Conservation (phyloP, 2,888 invertebrate genomes). For the Lithophane socia region DNA sequence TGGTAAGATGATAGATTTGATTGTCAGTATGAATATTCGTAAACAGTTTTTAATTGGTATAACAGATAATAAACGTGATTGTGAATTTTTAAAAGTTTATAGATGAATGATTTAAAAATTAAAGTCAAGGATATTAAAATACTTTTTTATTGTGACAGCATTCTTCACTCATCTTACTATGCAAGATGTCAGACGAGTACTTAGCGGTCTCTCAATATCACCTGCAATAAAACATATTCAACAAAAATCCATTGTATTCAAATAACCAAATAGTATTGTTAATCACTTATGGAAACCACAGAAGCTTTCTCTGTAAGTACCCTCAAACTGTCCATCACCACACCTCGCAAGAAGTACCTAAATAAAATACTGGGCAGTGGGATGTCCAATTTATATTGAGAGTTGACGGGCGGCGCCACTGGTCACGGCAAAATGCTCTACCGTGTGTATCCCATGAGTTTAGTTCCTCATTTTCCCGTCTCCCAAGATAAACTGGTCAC, state of each 20-base stretch:
- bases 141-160: not conserved
- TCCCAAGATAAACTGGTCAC: constrained; percentile 3
- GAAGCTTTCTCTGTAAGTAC: constrained; percentile 36
- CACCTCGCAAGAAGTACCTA: not conserved
- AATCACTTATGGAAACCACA: constrained; percentile 18
- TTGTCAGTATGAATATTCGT: not conserved
- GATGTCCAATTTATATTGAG: not conserved
- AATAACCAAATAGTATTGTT: constrained; percentile 20
- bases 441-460: not conserved
- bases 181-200: not conserved
- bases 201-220: not conserved
- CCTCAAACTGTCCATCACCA: constrained; percentile 21
- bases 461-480: constrained; percentile 17
- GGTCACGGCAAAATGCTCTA: not conserved
- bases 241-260: constrained; percentile 21
- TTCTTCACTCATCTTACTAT: too few species aligned
- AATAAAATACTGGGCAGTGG: not conserved
- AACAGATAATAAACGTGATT: not conserved
- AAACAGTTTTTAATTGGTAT: not conserved
- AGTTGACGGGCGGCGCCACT: constrained; percentile 12
- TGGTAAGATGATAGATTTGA: constrained; percentile 2
- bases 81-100: too few species aligned
- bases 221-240: not conserved
- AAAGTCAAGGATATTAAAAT: not conserved
- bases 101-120: not conserved